Evolutionary conservation across 92 coral and sea anemone species (phyloP), one percentile per base, ranked within the genome.

Genomic region (Bergia sp.): DNA sequence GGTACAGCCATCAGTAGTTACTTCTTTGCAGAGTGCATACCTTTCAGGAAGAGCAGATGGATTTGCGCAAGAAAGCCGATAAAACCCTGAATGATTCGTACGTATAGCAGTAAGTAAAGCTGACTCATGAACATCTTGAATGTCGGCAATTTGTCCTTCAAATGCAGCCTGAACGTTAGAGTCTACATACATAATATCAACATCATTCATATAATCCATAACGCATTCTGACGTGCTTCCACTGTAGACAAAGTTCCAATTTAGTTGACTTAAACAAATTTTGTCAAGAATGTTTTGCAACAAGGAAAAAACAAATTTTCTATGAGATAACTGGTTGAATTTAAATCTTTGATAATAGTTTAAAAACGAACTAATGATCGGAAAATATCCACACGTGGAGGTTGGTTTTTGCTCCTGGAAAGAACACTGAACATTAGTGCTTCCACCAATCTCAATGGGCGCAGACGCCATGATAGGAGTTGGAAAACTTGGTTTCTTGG

Each of bases 1-100:
- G 37, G 72, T 37, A 58, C 78, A 75, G 7, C 90, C 90, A 78
- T 87, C 53, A 11, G 58, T 53, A 5, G 55, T 79, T 11, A 61
- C 67, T 61, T 61, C 67, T 61, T 61, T 61, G 67, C 9, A 61
- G 20, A 61, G 67, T 61, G 12, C 67, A n/a, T 11, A 61, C 18
- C 12, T n/a, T 61, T 61, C 18, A 2, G 67, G 67, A 61, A 61
- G 67, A n/a, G 6, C 67, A 61, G 2, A 16, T 16, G 67, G 20
- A 0, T 61, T 61, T 29, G 29, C 29, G 20, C 67, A 11, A 1
- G 67, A 4, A n/a, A 61, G 67, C 18, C 67, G 67, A 61, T 61
- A 61, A 61, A 61, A 61, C 67, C 67, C 67, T 16, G 67, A n/a
- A 61, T 61, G 67, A 2, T 61, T n/a, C 12, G 20, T 11, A 61